Evolutionary conservation across 1,140 invertebrate genomes (phyloP).

Genomic region (Meloidogyne exigua): DNA sequence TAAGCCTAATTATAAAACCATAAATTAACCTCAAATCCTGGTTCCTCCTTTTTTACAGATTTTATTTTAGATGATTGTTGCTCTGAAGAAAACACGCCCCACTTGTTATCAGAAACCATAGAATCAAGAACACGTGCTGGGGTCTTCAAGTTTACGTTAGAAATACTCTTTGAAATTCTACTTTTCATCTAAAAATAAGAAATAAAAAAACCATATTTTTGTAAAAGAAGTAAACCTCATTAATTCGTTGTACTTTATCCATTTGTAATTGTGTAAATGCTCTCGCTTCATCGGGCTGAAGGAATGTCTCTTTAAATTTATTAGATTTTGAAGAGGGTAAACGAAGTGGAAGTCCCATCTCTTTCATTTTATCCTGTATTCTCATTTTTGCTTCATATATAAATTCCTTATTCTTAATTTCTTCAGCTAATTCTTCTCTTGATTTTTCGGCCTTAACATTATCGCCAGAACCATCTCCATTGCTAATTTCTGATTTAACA

Average conservation of each 20-base stretch:
- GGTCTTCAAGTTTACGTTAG: conserved; percentile 13
- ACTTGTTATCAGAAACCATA: conserved; percentile 16
- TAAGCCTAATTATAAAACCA: not conserved
- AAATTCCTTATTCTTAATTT: conserved; percentile 52
- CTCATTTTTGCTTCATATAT: conserved; percentile 57
- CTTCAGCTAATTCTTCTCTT: conserved; percentile 17
- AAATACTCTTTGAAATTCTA: not conserved
- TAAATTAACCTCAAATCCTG: conserved; percentile 3
- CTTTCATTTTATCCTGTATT: conserved; percentile 50
- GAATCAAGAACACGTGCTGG: conserved; percentile 26
- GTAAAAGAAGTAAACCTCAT: conserved; percentile 20
- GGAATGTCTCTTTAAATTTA: conserved; percentile 24
- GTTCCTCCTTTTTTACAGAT: conserved; percentile 6
- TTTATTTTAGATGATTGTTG: not conserved
- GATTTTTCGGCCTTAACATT: not conserved
- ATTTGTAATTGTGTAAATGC: conserved; percentile 71
- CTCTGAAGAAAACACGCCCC: not conserved
- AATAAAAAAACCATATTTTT: not conserved
- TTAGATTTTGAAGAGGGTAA: conserved; percentile 21
- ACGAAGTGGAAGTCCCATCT: conserved; percentile 38
- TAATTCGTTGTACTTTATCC: conserved; percentile 58
- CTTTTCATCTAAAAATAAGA: conserved; percentile 14
- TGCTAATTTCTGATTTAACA: not conserved
- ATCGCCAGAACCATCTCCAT: not conserved
- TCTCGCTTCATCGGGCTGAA: conserved; percentile 48